Evolutionary conservation across 2,888 invertebrate genomes (phyloP), one percentile per base, ranked within the genome.

Genomic region (Limnephilus auricula): DNA sequence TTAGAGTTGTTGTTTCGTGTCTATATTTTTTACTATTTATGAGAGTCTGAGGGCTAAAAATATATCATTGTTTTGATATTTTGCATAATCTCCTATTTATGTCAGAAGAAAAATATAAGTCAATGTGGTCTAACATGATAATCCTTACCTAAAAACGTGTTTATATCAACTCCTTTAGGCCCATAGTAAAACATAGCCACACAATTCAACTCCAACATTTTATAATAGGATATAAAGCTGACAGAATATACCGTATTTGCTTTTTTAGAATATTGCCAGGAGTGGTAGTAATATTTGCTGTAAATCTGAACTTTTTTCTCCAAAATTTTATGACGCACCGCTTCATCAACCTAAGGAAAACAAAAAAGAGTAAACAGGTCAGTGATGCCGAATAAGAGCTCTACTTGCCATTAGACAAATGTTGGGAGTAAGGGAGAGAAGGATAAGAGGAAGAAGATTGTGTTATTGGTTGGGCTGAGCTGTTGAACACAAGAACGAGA

Each of bases 141-240:
- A 50, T 25, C 92, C 93, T 92, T 93, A 95, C 96, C 96, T 94
- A 95, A 95, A 94, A 96, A 96, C 30, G 96, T 95, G 92, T 95
- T 93, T 13, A 94, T 94, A 93, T 95, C 94, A 79, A 97, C 96
- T 13, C 95, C 95, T 92, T 96, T 96, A 30, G 95, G 94, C 5
- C 96, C 95, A 93, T 97, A 97, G 93, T 96, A 96, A 93, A 97
- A 96, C 90, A 97, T 94, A 0, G 95, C 96, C 30, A 95, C 94
- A 93, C 97, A 97, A 5, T 95, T 94, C 0, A 97, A 91, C 0
- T 94, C 94, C 13, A 96, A 93, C 88, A 94, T 94, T 65, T 95
- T 94, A 78, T 94, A 95, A 50, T 95, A 94, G 0, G 96, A 96
- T 82, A 96, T 94, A 91, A 97, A 96, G 34, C 95, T 95, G 0